phyloP scores from a whole-genome alignment of 2,797 vertebrate species.

The Diceros bicornis region DNA sequence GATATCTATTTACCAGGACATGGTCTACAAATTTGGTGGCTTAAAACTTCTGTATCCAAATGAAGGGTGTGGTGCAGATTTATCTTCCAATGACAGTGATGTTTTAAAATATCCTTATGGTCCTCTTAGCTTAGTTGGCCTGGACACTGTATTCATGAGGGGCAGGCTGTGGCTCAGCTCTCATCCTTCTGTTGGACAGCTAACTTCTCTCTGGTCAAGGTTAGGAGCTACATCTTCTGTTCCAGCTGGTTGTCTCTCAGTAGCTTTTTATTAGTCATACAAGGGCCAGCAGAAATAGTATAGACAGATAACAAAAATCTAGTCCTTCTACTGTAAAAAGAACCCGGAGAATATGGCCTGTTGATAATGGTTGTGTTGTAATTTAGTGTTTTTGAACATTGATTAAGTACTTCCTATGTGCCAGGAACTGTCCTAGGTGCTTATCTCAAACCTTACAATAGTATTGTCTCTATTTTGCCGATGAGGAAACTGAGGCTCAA shows the following conservation, averaged over 20 bases:
- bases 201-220: background rate
- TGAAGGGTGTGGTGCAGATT: slow-evolving; percentile 18
- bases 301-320: slow-evolving; percentile 34
- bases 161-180: background rate
- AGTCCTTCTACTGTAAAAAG: slow-evolving; percentile 19
- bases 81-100: background rate
- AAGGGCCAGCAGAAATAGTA: background rate
- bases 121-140: slow-evolving; percentile 8
- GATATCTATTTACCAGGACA: slow-evolving; percentile 53
- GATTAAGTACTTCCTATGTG: background rate
- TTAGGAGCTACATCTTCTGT: background rate
- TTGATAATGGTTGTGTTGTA: slow-evolving; percentile 11
- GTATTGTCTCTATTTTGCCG: slow-evolving; percentile 9
- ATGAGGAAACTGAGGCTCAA: slow-evolving; percentile 60
- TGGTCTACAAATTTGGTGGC: slow-evolving; percentile 21
- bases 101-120: slow-evolving; percentile 51
- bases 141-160: background rate
- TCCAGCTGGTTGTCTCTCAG: slow-evolving; percentile 6
- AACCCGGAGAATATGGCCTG: background rate
- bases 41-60: slow-evolving; percentile 53
- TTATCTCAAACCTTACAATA: background rate
- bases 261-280: slow-evolving; percentile 58
- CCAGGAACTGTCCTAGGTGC: slow-evolving; percentile 38
- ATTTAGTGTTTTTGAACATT: background rate
- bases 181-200: background rate